Base-by-base conservation (phyloP, 2,888 invertebrate genomes). In the Aspidiotus destructor region DNA sequence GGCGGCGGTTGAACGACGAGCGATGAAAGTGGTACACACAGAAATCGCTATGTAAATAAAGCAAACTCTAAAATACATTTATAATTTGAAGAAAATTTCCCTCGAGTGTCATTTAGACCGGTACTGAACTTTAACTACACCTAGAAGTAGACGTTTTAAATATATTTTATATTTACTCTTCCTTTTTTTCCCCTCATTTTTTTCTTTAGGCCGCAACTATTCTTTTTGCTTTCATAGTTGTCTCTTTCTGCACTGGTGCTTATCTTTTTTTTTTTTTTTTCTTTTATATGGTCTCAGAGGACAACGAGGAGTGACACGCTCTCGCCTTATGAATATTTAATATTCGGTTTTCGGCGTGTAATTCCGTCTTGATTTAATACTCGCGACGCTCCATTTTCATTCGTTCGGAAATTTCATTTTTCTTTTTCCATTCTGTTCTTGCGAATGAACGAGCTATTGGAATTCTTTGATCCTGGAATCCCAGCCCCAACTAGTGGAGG, bases 51-150 rank as follows among this genome's bases (percentile, higher is more conserved):
- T 68, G 68, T 68, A 61, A 68, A 61, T 61, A 68, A 60, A 68
- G 68, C 60, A 68, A 55, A 65, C 55, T 57, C 55, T 65, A 54
- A 42, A 65, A 65, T 65, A 65, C 65, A 65, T 65, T 65, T 65
- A 65, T 65, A 65, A 65, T 65, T 65, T 65, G 65, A 65, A 65
- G 65, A 65, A 65, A 65, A 65, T 65, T 65, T 65, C 65, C 65
- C 65, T 28, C 55, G 65, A 65, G 65, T 65, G 65, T 65, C 53
- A 65, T 65, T 65, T 65, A 28, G 54, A 54, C 55, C 65, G 57
- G 57, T 65, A 57, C 65, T 65, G 65, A 65, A 65, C 65, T 65
- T 65, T 65, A 65, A 65, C 63, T 63, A 63, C 52, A 63, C 63
- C 63, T 63, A 63, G 54, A 54, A 63, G 63, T 63, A 63, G 63